Evolutionary conservation across 2,888 invertebrate species (phyloP).

Genomic region (Cartodere bifasciata): DNA sequence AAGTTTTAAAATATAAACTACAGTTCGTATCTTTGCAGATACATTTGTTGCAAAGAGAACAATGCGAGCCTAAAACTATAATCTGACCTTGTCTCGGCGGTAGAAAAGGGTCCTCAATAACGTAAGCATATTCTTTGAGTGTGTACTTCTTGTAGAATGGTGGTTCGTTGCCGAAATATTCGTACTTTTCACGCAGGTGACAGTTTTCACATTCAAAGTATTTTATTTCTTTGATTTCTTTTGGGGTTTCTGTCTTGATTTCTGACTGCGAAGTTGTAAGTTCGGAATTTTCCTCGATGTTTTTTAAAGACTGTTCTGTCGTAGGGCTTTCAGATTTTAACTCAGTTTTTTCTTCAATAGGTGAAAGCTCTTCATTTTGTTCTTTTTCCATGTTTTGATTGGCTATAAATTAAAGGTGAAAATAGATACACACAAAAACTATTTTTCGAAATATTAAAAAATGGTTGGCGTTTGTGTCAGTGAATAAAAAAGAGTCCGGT

Average conservation of each 20-base stretch:
- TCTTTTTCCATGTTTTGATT: too few relatives aligned
- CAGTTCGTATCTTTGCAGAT: slow-evolving; percentile 66
- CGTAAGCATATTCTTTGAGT: slow-evolving; percentile 60
- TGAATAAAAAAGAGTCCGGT: too few relatives aligned
- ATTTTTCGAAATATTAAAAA: too few relatives aligned
- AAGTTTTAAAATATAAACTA: slow-evolving; percentile 65
- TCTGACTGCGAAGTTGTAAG: slow-evolving; percentile 8
- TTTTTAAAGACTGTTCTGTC: slow-evolving; percentile 4
- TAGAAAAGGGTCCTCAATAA: slow-evolving; percentile 78
- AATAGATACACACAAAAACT: too few relatives aligned
- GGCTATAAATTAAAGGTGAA: too few relatives aligned
- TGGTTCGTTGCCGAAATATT: slow-evolving; percentile 64
- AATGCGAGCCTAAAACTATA: slow-evolving; percentile 64
- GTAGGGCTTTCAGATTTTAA: too few relatives aligned
- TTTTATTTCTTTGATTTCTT: slow-evolving; percentile 23
- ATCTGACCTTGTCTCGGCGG: slow-evolving; percentile 63
- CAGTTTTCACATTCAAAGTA: slow-evolving; percentile 55
- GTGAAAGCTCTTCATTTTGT: too few relatives aligned
- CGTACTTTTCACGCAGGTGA: slow-evolving; percentile 52
- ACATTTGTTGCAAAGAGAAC: slow-evolving; percentile 50
- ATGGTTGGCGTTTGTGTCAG: too few relatives aligned
- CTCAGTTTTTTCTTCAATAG: too few relatives aligned
- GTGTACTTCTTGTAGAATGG: slow-evolving; percentile 56
- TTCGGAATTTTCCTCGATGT: too few relatives aligned
- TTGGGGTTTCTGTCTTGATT: slow-evolving; percentile 16